Evolutionary conservation across 1,140 invertebrate species (phyloP).

Genomic region (Drosophila eugracilis): DNA sequence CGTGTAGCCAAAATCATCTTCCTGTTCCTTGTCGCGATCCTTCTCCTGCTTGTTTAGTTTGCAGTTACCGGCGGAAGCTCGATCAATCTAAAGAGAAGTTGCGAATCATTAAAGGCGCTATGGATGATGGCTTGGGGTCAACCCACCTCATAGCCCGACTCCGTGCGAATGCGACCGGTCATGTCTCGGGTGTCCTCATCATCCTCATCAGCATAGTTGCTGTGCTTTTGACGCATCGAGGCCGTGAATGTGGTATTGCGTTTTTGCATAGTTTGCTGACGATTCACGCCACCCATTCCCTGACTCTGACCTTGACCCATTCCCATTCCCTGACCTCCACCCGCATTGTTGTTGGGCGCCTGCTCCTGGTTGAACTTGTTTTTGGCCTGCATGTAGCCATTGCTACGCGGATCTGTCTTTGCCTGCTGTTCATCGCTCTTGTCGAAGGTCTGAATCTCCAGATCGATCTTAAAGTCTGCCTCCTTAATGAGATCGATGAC

Average conservation of each 20-base stretch:
- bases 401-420: slow-evolving; percentile 62
- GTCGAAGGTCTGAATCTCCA: slow-evolving; percentile 95
- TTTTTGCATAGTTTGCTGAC: slow-evolving; percentile 61
- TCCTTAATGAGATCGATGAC: slow-evolving; percentile 98
- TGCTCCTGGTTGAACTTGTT: slow-evolving; percentile 78
- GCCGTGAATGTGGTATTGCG: slow-evolving; percentile 66
- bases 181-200: slow-evolving; percentile 90
- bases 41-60: slow-evolving; percentile 91
- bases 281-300: slow-evolving; percentile 31
- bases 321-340: slow-evolving; percentile 28
- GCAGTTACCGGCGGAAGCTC: slow-evolving; percentile 94
- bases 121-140: not conserved
- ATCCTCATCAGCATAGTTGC: slow-evolving; percentile 86
- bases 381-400: slow-evolving; percentile 77
- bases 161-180: slow-evolving; percentile 91
- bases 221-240: slow-evolving; percentile 78
- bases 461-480: slow-evolving; percentile 94
- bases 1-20: slow-evolving; percentile 97
- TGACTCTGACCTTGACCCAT: slow-evolving; percentile 21
- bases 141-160: slow-evolving; percentile 90
- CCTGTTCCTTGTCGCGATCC: slow-evolving; percentile 91
- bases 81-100: slow-evolving; percentile 89
- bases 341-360: slow-evolving; percentile 39
- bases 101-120: no score
- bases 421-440: slow-evolving; percentile 60